Base-by-base conservation (phyloP, 2,888 invertebrate species). In the Seira sanloemensis region DNA sequence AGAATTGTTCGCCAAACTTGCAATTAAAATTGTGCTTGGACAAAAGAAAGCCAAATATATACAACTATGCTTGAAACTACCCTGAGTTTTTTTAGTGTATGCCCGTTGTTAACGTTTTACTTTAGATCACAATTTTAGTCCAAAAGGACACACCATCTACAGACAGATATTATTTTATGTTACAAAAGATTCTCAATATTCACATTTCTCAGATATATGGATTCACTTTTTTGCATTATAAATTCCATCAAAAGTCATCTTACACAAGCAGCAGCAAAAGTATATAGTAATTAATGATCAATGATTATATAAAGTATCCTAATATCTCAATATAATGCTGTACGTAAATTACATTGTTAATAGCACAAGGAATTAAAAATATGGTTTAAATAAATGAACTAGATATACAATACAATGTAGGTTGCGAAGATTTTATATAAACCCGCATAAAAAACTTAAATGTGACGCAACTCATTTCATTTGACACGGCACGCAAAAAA, bases 341-440 rank as follows among this genome's bases (percentile, higher is more conserved):
- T 37, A 37, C 4, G 37, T 37, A 37, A 37, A 37, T 37, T 37
- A 37, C 37, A 12, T 12, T 37, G 37, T 37, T 37, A 76, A 75
- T 75, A 82, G 82, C 82, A 76, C 82, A 82, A n/a, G 26, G 54
- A 69, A 82, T 82, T 82, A 82, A 82, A 82, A 82, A 82, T 82
- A 81, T 73, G 25, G n/a, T 50, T 50, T 50, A 50, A 50, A 50
- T 66, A n/a, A 73, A 75, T 76, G 76, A 82, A 76, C 76, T 76
- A 76, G 69, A 66, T 24, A 54, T 65, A 26, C 66, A 76, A 82
- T 82, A 82, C 75, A 81, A 58, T 69, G 23, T 68, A 58, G 54
- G 74, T 68, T 54, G 58, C 24, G 75, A 67, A 81, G n/a, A 50
- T 7, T 50, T 18, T 50, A 7, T n/a, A n/a, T n/a, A 50, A 50